Evolutionary conservation across 2,888 invertebrate genomes (phyloP).

Genomic region (Conus canariensis): DNA sequence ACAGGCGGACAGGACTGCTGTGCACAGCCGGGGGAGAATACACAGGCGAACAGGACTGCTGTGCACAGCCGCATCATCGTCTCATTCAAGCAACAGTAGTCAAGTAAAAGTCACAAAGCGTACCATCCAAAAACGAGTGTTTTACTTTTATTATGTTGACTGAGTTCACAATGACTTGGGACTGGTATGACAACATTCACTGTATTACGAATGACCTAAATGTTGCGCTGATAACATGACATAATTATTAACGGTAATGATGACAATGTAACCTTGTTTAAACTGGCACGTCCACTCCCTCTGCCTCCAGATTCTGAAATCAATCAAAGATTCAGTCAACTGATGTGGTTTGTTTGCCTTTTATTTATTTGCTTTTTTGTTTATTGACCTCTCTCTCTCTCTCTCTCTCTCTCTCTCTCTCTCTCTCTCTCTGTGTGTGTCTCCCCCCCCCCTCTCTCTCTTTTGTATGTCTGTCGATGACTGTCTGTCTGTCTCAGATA

Average conservation of each 20-base stretch:
- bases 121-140: not conserved
- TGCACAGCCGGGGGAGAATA: no score
- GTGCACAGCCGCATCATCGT: no score
- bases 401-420: not conserved
- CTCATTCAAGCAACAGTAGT: no score
- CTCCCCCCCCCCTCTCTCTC: no score
- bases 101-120: not conserved
- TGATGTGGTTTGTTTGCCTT: not conserved
- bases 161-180: not conserved
- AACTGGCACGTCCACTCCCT: constrained; percentile 13
- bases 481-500: not conserved
- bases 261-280: no score
- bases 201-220: not conserved
- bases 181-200: not conserved
- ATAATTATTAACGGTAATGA: no score
- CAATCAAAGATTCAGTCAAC: not conserved
- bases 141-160: not conserved
- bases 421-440: no score
- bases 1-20: no score
- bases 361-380: no score
- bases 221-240: no score
- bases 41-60: no score
- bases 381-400: not conserved
- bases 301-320: constrained; percentile 17
- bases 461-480: not conserved